These are phyloP conservation scores for Sturnira hondurensis DNA, from an alignment of 2,113 vertebrate genomes.

Conservation along the genomic window DNA sequence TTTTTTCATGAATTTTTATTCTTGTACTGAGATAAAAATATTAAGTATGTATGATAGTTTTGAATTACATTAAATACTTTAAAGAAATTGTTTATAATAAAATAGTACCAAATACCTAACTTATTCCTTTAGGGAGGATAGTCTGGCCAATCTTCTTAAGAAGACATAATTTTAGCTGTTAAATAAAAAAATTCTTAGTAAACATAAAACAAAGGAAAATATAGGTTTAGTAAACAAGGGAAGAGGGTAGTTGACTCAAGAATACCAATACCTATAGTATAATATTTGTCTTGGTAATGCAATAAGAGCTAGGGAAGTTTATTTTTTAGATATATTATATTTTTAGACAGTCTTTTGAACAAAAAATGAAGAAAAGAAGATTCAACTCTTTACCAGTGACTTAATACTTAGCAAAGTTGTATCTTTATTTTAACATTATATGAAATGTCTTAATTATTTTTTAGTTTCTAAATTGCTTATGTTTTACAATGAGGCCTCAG, in stretches of 20 bases:
- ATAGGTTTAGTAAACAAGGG: not conserved
- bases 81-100: not conserved
- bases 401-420: not conserved
- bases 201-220: not conserved
- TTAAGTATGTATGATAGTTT: not conserved
- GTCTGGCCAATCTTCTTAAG: not conserved
- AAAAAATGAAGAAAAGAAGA: not conserved
- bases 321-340: not conserved
- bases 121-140: not conserved
- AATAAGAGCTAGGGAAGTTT: not conserved
- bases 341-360: not conserved
- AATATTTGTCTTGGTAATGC: not conserved
- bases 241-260: not conserved
- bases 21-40: not conserved
- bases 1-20: not conserved
- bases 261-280: not conserved
- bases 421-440: not conserved
- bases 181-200: not conserved
- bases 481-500: not conserved
- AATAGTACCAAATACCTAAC: not conserved
- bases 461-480: not conserved
- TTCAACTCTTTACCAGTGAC: not conserved
- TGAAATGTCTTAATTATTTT: not conserved
- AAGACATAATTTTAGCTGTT: not conserved
- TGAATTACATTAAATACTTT: not conserved